Conservation (phyloP, 2,888 invertebrate species). For the Carcina quercana region DNA sequence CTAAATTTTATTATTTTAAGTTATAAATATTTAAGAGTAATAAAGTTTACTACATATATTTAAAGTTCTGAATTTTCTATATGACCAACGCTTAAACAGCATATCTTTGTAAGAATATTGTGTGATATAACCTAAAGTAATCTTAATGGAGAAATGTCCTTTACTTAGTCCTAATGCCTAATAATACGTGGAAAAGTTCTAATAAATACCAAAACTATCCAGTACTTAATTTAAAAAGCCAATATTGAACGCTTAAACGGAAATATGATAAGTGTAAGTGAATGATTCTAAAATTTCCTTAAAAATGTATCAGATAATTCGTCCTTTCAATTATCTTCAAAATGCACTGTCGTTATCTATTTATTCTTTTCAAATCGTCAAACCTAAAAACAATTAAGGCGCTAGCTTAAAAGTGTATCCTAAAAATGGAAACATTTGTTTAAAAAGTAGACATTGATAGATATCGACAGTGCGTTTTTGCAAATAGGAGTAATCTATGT, state of each 20-base stretch:
- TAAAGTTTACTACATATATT: slow-evolving; percentile 12
- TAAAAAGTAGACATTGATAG: slow-evolving; percentile 13
- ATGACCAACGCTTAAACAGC: slow-evolving; percentile 71
- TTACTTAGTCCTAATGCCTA: slow-evolving; percentile 49
- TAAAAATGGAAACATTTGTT: slow-evolving; percentile 17
- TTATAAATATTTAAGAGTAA: slow-evolving; percentile 24
- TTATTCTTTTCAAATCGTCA: slow-evolving; percentile 12
- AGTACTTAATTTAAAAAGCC: slow-evolving; percentile 66
- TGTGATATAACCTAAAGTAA: slow-evolving; percentile 71
- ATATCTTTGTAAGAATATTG: slow-evolving; percentile 70
- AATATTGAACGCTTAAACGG: slow-evolving; percentile 46
- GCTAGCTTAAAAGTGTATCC: slow-evolving; percentile 22
- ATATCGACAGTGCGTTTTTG: slow-evolving; percentile 26
- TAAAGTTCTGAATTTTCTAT: slow-evolving; percentile 42
- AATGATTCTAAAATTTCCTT: slow-evolving; percentile 39
- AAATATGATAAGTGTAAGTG: slow-evolving; percentile 37
- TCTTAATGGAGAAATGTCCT: slow-evolving; percentile 52
- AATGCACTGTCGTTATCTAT: slow-evolving; percentile 20
- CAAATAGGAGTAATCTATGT: slow-evolving; percentile 8
- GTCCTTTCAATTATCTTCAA: slow-evolving; percentile 33
- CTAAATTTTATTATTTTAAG: slow-evolving; percentile 19
- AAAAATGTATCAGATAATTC: slow-evolving; percentile 42
- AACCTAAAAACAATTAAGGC: slow-evolving; percentile 28
- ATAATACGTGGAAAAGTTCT: slow-evolving; percentile 36
- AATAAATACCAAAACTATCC: slow-evolving; percentile 57